phyloP scores from a whole-genome alignment of 2,113 vertebrate species.

The Lamprotornis superbus region DNA sequence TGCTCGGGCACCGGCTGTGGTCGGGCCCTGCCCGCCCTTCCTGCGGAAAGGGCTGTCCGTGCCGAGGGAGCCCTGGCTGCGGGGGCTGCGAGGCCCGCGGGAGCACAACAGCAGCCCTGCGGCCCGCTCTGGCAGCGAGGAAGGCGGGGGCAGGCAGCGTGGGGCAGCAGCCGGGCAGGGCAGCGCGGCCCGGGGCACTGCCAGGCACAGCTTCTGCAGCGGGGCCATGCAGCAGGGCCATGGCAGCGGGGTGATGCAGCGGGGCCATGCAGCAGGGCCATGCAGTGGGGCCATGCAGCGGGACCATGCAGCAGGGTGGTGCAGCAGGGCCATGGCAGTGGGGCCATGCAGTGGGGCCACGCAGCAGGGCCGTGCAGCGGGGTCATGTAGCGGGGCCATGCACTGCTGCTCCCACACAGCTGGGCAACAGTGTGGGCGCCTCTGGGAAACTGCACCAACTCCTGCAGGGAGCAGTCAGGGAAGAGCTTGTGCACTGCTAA shows the following conservation, averaged over 20 bases:
- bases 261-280: too few relatives aligned
- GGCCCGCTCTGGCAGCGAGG: background rate
- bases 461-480: background rate
- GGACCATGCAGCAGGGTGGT: too few relatives aligned
- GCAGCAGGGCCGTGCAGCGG: too few relatives aligned
- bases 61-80: accelerated
- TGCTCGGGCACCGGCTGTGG: background rate
- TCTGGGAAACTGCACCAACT: too few relatives aligned
- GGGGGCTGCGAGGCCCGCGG: too few relatives aligned
- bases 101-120: background rate
- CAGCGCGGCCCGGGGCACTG: accelerated
- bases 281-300: too few relatives aligned
- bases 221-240: too few relatives aligned
- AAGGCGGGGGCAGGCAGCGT: background rate
- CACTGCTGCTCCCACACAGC: background rate
- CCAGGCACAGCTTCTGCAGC: background rate
- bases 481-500: background rate
- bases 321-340: too few relatives aligned
- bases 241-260: too few relatives aligned
- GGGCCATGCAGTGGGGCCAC: too few relatives aligned
- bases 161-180: background rate
- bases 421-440: accelerated
- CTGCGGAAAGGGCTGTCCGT: background rate
- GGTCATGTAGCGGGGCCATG: too few relatives aligned
- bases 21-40: background rate